Conservation (phyloP, 2,888 invertebrate genomes). For the Xanthostigma xanthostigma region DNA sequence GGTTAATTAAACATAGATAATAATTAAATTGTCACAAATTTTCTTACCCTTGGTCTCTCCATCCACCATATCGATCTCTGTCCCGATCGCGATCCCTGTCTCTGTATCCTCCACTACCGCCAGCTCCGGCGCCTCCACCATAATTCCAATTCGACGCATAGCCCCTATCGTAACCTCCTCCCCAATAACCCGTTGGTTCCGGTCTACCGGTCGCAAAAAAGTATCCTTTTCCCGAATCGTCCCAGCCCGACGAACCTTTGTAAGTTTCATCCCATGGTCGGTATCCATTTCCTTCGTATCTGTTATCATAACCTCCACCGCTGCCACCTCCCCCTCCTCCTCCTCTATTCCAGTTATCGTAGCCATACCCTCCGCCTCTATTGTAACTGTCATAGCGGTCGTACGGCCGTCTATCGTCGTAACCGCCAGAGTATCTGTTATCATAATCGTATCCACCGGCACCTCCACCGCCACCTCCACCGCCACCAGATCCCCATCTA, state of each 20-base stretch:
- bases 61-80: conserved; percentile 24
- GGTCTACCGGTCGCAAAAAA: conserved; percentile 43
- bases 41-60: conserved; percentile 28
- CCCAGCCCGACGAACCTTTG: conserved; percentile 47
- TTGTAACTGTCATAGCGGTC: conserved; percentile 19
- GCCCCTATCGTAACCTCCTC: conserved; percentile 24
- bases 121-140: conserved; percentile 12
- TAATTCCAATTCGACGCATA: conserved; percentile 18
- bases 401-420: conserved; percentile 1
- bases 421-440: conserved; percentile 10
- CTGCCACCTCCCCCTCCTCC: conserved; percentile 9
- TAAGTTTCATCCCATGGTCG: conserved; percentile 43
- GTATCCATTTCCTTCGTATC: conserved; percentile 23
- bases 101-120: conserved; percentile 12
- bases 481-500: background rate
- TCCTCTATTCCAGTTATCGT: conserved; percentile 25
- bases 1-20: background rate
- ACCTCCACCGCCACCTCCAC: background rate
- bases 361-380: conserved; percentile 30
- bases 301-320: conserved; percentile 10
- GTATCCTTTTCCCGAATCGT: conserved; percentile 41
- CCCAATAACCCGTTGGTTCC: conserved; percentile 22
- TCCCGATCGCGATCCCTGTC: conserved; percentile 17
- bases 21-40: background rate
- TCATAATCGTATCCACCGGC: conserved; percentile 9